Evolutionary conservation across 2,888 invertebrate genomes (phyloP), one percentile per base, ranked within the genome.

Genomic region (Rugalucina vietnamica): DNA sequence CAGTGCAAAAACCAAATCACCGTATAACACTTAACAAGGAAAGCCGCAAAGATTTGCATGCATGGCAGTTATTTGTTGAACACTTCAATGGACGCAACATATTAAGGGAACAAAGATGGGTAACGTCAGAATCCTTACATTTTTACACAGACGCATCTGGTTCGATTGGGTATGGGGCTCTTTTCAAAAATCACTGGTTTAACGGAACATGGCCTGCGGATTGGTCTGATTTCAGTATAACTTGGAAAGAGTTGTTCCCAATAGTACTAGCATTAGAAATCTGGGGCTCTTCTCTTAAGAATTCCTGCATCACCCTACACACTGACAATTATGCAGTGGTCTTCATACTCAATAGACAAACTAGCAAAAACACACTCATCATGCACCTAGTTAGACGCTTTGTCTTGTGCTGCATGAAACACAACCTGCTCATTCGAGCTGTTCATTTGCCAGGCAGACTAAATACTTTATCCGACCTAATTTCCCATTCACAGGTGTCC

Each of bases 301-400:
- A 86, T 54, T 0, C 24, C 12, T 85, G 83, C n/a, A 54, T 88
- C 10, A 14, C 77, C n/a, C 37, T 86, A 10, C 86, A 85, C 76
- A 74, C 84, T 1, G 86, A 88, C 43, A 88, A 88, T 73, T 34
- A n/a, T 27, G 84, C 84, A 27, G 88, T 82, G 0, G 86, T 86
- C 8, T 54, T 86, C 27, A 82, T 88, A 29, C 76, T 88, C 8
- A 88, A 88, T 24, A 77, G 69, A 60, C 81, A 79, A 76, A 74
- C 82, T 12, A 79, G 71, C 21, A 81, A 81, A 71, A 79, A 79
- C 27, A 10, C 27, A 0, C 0, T 10, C 1, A 27, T 88, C 5
- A 86, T 88, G 84, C 3, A 4, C 12, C 37, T 86, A 24, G 83
- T 86, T 0, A 74, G 84, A 3, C 29, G 82, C n/a, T 54, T 84